Evolutionary conservation across 37 sponge, comb jelly and placozoan species (phyloP).

Genomic region (Aplysina aerophoba): DNA sequence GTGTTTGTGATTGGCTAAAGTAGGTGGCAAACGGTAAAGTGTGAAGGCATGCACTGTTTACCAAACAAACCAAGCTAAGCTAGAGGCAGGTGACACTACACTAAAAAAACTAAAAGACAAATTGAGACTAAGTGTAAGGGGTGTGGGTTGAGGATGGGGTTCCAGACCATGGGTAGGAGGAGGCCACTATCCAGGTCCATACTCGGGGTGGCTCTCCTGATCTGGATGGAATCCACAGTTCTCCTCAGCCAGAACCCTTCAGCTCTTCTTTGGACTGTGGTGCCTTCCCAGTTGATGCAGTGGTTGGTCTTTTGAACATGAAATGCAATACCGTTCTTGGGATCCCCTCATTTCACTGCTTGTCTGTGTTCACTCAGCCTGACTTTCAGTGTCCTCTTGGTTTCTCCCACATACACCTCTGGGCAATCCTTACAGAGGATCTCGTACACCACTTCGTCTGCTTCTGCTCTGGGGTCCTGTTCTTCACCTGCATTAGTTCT

Average conservation of each 20-base stretch:
- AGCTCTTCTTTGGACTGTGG: neutral
- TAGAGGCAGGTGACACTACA: no score
- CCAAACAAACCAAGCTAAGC: no score
- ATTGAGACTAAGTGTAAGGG: no score
- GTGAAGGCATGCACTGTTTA: no score
- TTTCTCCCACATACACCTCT: slow-evolving; percentile 23
- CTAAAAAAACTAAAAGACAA: no score
- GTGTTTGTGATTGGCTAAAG: no score
- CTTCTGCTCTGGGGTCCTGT: neutral
- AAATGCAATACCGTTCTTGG: no score
- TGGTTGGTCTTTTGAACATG: neutral
- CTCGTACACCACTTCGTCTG: neutral
- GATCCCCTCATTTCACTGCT: neutral
- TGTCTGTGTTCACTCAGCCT: slow-evolving; percentile 27
- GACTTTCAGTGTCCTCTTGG: slow-evolving; percentile 24
- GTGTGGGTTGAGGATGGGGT: no score
- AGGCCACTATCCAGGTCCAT: no score
- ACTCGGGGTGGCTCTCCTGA: neutral
- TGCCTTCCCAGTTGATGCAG: neutral
- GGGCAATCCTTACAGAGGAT: neutral
- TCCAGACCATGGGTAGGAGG: no score
- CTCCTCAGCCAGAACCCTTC: neutral
- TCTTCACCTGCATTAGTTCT: neutral
- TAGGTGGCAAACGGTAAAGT: no score
- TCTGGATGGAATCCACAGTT: neutral